Percentiles rank a stretch among this genome's conserved stretches.
These are phyloP conservation scores for Acanthochromis polyacanthus DNA, from an alignment of 2,113 vertebrate species.

Conservation along the genomic window DNA sequence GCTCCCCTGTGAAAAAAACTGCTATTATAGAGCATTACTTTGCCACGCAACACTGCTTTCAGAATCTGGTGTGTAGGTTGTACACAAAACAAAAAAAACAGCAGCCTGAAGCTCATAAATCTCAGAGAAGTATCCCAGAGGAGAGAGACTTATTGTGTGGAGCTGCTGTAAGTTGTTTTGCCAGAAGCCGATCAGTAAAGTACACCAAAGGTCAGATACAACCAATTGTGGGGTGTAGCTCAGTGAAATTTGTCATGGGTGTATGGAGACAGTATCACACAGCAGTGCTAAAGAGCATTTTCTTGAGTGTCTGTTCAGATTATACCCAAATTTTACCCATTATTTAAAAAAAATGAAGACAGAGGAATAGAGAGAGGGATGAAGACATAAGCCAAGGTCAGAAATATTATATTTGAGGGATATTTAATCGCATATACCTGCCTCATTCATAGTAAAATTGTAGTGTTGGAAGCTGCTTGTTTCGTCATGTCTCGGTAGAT, in stretches of 20 bases:
- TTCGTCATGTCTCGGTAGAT: too few relatives aligned
- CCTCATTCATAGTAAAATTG: background rate
- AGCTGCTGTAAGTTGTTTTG: constrained; percentile 67
- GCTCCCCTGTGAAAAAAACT: constrained; percentile 35
- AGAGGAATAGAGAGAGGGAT: background rate
- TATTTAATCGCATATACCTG: background rate
- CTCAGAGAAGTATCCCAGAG: constrained; percentile 63
- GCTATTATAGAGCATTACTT: constrained; percentile 44
- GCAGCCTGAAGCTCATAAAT: constrained; percentile 66
- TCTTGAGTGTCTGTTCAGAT: constrained; percentile 4
- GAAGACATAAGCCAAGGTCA: background rate
- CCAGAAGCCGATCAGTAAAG: constrained; percentile 68
- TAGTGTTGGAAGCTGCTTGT: background rate
- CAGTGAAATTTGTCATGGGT: constrained; percentile 51
- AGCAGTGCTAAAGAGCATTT: background rate
- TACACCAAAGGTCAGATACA: constrained; percentile 61
- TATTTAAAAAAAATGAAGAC: background rate
- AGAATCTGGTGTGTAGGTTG: constrained; percentile 54
- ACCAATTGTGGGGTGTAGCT: constrained; percentile 47
- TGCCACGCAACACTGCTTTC: constrained; percentile 46
- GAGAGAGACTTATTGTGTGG: constrained; percentile 65
- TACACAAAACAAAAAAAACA: constrained; percentile 50
- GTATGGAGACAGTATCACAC: constrained; percentile 37
- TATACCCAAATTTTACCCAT: background rate
- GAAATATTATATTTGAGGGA: background rate